Evolutionary conservation across 2,797 vertebrate species (phyloP).

Genomic region (Sebastes flavidus): DNA sequence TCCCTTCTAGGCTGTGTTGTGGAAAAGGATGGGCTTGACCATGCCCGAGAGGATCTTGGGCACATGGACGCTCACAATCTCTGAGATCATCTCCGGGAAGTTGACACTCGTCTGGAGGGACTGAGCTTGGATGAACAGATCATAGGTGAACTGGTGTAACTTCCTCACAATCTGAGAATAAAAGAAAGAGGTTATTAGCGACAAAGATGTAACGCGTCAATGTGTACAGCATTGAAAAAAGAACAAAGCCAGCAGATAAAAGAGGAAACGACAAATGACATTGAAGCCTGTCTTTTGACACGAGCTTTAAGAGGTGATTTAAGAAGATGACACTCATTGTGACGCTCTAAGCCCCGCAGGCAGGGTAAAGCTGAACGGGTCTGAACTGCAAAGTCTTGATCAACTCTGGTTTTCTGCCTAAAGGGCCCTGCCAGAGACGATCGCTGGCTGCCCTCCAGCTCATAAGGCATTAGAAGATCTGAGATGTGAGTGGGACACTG

Average conservation of each 20-base stretch:
- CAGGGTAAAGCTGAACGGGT: slow-evolving; percentile 22
- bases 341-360: slow-evolving; percentile 32
- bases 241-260: slow-evolving; percentile 12
- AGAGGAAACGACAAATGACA: slow-evolving; percentile 18
- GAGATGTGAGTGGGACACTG: slow-evolving; percentile 34
- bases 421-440: slow-evolving; percentile 39
- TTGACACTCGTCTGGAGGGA: slow-evolving; percentile 87
- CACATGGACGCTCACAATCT: slow-evolving; percentile 95
- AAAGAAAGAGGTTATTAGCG: background rate
- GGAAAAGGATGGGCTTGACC: slow-evolving; percentile 95
- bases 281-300: slow-evolving; percentile 21
- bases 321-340: slow-evolving; percentile 41
- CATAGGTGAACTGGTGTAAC: slow-evolving; percentile 95
- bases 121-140: slow-evolving; percentile 91
- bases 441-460: slow-evolving; percentile 51
- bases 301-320: slow-evolving; percentile 28
- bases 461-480: slow-evolving; percentile 38
- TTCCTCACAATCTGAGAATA: slow-evolving; percentile 89
- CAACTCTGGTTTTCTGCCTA: slow-evolving; percentile 44
- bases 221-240: background rate
- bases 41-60: slow-evolving; percentile 95
- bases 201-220: background rate
- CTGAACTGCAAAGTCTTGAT: slow-evolving; percentile 41
- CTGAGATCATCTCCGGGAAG: slow-evolving; percentile 97
- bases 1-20: slow-evolving; percentile 66